These are phyloP conservation scores for Hypomecis punctinalis DNA, from an alignment of 2,888 invertebrate genomes.

Conservation along the genomic window DNA sequence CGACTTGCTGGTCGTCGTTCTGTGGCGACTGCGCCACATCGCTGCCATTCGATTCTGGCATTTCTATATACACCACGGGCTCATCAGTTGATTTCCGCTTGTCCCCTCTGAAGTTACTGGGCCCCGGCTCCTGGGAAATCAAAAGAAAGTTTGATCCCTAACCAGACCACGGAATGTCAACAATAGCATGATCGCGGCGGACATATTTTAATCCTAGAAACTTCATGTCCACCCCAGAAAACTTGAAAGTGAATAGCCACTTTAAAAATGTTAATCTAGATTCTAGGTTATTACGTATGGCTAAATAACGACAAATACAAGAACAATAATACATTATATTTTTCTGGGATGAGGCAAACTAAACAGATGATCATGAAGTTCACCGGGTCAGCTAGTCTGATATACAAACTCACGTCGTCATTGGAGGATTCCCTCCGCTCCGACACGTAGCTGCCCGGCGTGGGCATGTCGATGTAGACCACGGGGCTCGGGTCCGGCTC, in stretches of 20 bases:
- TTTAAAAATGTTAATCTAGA: too few relatives aligned
- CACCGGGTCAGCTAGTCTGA: too few relatives aligned
- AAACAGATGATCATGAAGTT: too few relatives aligned
- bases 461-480: conserved; percentile 65
- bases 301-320: too few relatives aligned
- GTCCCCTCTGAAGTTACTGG: conserved; percentile 6
- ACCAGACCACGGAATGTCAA: too few relatives aligned
- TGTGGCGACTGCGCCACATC: conserved; percentile 38
- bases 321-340: too few relatives aligned
- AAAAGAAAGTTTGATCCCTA: not conserved
- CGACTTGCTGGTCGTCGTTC: conserved; percentile 25
- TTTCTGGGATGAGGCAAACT: too few relatives aligned
- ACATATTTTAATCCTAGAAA: too few relatives aligned
- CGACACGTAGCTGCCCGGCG: conserved; percentile 50
- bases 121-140: conserved; percentile 13
- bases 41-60: conserved; percentile 34
- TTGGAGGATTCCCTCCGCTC: conserved; percentile 4
- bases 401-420: conserved; percentile 21
- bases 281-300: too few relatives aligned
- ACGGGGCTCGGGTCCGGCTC: conserved; percentile 53
- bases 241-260: too few relatives aligned
- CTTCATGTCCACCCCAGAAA: too few relatives aligned
- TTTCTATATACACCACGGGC: conserved; percentile 40
- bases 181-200: too few relatives aligned
- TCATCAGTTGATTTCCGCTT: conserved; percentile 28